Percentiles rank a stretch among this genome's conserved stretches.
Evolutionary conservation across 92 coral and sea anemone species (phyloP).

Genomic region (Siderastrea radians): DNA sequence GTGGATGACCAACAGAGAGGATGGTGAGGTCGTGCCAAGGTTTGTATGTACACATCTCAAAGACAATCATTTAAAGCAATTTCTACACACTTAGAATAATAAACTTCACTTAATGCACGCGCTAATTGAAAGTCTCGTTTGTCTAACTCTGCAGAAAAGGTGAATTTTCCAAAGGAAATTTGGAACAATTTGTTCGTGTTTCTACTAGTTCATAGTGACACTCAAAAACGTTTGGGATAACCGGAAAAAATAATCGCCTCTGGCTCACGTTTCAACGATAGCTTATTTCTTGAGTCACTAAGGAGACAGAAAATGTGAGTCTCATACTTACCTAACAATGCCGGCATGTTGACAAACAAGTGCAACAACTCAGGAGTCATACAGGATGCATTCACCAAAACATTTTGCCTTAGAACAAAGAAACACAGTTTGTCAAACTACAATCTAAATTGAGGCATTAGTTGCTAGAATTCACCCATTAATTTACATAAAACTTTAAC

Average conservation of each 20-base stretch:
- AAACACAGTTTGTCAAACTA: background rate
- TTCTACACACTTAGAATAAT: too few species aligned
- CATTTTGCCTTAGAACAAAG: conserved; percentile 77
- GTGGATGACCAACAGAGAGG: background rate
- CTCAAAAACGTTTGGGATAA: too few species aligned
- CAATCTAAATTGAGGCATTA: background rate
- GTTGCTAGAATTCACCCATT: background rate
- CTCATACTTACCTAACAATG: conserved; percentile 76
- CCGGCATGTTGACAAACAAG: conserved; percentile 87
- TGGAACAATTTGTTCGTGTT: too few species aligned
- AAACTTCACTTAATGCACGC: too few species aligned
- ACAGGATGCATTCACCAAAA: conserved; percentile 82
- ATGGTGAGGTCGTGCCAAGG: too few species aligned
- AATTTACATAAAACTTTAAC: background rate
- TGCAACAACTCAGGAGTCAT: conserved; percentile 90
- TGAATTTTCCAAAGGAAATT: too few species aligned
- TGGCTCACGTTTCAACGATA: too few species aligned
- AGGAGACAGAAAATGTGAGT: background rate
- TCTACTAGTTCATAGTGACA: too few species aligned
- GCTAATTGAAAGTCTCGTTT: too few species aligned
- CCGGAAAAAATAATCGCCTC: background rate
- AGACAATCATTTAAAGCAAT: too few species aligned
- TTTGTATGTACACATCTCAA: too few species aligned
- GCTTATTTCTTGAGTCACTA: background rate
- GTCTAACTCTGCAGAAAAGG: too few species aligned